A percentile compares a stretch with the other conserved stretches of the same genome.
Conservation (phyloP, 2,797 vertebrate species). For the Leptodactylus fallax region DNA sequence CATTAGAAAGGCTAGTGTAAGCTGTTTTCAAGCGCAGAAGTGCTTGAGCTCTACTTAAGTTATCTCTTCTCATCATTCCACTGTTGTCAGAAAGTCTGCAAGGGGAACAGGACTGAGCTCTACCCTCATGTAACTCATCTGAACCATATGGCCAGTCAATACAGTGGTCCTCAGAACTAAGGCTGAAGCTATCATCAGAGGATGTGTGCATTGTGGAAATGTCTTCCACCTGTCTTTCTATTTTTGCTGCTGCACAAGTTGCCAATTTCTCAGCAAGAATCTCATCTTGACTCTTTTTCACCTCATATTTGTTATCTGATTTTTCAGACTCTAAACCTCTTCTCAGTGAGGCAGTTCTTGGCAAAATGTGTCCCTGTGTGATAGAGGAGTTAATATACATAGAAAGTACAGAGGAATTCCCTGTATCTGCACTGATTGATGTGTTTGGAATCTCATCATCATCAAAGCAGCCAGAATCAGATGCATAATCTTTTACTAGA, state of each 20-base stretch:
- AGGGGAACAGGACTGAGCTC: conserved; percentile 90
- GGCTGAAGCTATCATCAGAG: conserved; percentile 96
- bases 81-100: conserved; percentile 84
- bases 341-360: conserved; percentile 70
- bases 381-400: conserved; percentile 92
- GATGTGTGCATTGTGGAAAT: conserved; percentile 94
- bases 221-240: conserved; percentile 95
- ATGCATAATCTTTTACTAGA: conserved; percentile 94
- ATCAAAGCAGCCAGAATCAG: conserved; percentile 96
- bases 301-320: conserved; percentile 67
- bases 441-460: conserved; percentile 92
- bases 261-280: conserved; percentile 89
- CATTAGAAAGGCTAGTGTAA: conserved; percentile 89
- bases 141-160: conserved; percentile 88
- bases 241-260: conserved; percentile 91
- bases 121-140: conserved; percentile 85
- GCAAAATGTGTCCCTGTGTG: conserved; percentile 84
- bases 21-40: conserved; percentile 87
- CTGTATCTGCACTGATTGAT: conserved; percentile 85
- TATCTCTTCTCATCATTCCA: conserved; percentile 80
- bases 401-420: conserved; percentile 89
- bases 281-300: conserved; percentile 78
- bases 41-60: conserved; percentile 81
- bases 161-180: conserved; percentile 94
- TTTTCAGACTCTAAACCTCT: conserved; percentile 83